phyloP scores from a whole-genome alignment of 2,888 invertebrate genomes.

The Galerucella nymphaeae region DNA sequence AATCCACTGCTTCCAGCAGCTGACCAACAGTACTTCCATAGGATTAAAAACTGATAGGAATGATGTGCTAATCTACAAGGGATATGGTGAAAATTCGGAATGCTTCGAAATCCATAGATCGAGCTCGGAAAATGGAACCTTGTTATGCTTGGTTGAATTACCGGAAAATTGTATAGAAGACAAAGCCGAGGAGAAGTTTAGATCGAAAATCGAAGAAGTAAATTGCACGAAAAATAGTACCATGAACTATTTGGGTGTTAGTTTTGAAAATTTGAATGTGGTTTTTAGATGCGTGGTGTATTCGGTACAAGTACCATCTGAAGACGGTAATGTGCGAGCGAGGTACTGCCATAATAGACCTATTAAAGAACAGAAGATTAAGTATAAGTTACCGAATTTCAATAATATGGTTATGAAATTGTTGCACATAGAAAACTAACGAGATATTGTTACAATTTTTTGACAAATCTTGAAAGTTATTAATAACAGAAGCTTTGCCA shows the following conservation, averaged over 20 bases:
- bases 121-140: slow-evolving; percentile 9
- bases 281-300: slow-evolving; percentile 22
- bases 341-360: slow-evolving; percentile 23
- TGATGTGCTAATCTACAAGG: slow-evolving; percentile 15
- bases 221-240: slow-evolving; percentile 3
- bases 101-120: slow-evolving; percentile 22
- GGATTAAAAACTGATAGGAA: slow-evolving; percentile 15
- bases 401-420: background rate
- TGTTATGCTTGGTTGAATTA: background rate
- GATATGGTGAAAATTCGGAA: slow-evolving; percentile 22
- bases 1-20: slow-evolving; percentile 20
- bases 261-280: slow-evolving; percentile 6
- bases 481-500: too few relatives aligned
- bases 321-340: background rate
- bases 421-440: background rate
- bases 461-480: too few relatives aligned
- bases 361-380: background rate
- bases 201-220: slow-evolving; percentile 12
- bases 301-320: background rate
- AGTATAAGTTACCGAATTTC: background rate
- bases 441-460: too few relatives aligned
- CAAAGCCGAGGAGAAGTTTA: background rate
- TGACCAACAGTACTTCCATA: slow-evolving; percentile 1
- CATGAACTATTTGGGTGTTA: slow-evolving; percentile 8
- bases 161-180: slow-evolving; percentile 18